phyloP scores from a whole-genome alignment of 2,113 vertebrate species.

The Coracopsis vasa region DNA sequence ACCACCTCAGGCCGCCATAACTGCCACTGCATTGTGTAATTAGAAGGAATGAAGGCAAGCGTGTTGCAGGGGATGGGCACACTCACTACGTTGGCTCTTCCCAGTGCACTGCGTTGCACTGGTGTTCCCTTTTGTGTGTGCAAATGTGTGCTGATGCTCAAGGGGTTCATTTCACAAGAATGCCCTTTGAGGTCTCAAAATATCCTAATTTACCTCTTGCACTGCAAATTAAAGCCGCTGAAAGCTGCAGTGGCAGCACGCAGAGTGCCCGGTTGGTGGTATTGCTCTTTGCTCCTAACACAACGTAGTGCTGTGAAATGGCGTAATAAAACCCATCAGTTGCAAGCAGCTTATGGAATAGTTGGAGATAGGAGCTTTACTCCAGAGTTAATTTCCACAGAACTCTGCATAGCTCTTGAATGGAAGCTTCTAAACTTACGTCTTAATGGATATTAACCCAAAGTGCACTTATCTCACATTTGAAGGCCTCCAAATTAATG shows the following conservation, averaged over 20 bases:
- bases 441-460: neutral
- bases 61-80: neutral
- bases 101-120: neutral
- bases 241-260: neutral
- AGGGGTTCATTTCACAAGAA: neutral
- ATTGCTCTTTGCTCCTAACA: neutral
- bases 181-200: neutral
- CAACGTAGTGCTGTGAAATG: rapidly evolving
- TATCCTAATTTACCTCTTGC: rapidly evolving
- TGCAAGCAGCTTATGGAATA: neutral
- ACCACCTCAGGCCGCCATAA: neutral
- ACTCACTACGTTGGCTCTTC: neutral
- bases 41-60: neutral
- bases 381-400: neutral
- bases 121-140: neutral
- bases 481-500: neutral
- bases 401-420: neutral
- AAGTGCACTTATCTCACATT: neutral
- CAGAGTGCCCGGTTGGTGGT: neutral
- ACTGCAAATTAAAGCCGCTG: rapidly evolving
- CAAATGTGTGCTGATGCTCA: neutral
- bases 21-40: neutral
- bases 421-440: neutral
- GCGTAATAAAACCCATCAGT: rapidly evolving
- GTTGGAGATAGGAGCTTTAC: neutral